These are phyloP conservation scores for Sinonovacula constricta DNA, from an alignment of 1,140 invertebrate genomes.

Conservation along the genomic window DNA sequence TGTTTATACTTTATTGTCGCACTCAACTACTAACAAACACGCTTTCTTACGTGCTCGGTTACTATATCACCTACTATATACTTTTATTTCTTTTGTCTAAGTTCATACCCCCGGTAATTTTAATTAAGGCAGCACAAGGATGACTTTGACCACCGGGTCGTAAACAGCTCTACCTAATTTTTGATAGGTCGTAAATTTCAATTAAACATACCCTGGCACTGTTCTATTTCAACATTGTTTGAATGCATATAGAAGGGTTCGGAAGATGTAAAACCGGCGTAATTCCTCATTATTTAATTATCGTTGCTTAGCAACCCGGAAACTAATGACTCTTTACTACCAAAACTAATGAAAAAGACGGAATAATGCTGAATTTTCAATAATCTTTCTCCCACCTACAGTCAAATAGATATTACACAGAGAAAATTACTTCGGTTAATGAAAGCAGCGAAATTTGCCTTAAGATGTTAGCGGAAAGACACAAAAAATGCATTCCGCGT, in stretches of 20 bases:
- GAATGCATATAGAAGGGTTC: background rate
- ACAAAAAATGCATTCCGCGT: too few relatives aligned
- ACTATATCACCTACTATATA: too few relatives aligned
- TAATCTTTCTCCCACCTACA: constrained; percentile 38
- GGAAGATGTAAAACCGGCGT: background rate
- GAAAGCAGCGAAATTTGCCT: background rate
- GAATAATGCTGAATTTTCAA: constrained; percentile 46
- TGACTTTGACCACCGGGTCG: background rate
- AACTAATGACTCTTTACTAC: constrained; percentile 42
- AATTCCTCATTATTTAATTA: constrained; percentile 39
- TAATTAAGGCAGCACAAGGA: background rate
- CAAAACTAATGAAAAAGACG: constrained; percentile 41
- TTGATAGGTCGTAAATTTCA: background rate
- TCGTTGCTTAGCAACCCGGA: constrained; percentile 24
- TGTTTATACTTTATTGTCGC: too few relatives aligned
- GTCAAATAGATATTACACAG: background rate
- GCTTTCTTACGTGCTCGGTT: too few relatives aligned
- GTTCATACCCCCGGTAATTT: too few relatives aligned
- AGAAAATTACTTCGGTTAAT: background rate
- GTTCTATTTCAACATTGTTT: background rate
- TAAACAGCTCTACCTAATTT: background rate
- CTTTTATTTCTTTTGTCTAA: too few relatives aligned
- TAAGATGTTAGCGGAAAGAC: too few relatives aligned
- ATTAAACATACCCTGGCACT: background rate
- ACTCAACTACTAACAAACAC: too few relatives aligned